Base-by-base conservation (phyloP, 2,888 invertebrate genomes). In the Meteorus colon region DNA sequence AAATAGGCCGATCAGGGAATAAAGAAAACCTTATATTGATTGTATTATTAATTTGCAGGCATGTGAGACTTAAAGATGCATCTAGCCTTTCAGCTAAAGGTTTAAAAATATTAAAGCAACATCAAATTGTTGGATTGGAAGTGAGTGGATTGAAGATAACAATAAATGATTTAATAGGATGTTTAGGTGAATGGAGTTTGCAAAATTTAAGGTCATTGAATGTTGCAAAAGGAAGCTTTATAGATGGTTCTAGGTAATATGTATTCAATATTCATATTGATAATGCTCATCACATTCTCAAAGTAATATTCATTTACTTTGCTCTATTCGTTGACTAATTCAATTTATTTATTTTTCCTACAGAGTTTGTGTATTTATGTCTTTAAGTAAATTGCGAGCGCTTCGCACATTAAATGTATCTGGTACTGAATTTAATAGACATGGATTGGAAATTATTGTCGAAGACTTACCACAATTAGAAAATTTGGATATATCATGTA, bases 401-500 rank as follows among this genome's bases (percentile, higher is more conserved):
- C 87, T 94, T 72, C 92, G 90, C 77, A 90, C 89, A 73, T 88
- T 94, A 65, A 93, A 94, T 88, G 92, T 94, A 4, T 92, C 94
- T 76, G 91, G 92, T 82, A 94, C 94, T n/a, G 93, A 94, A 84
- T 92, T 94, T 84, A 94, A 93, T 86, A 92, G 92, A 80, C 92
- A 92, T 82, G 92, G 92, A 29, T 90, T 94, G 78, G 92, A 93
- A 82, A 92, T 94, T 79, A 91, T 94, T 71, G 92, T 93, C 76
- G 92, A 93, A 81, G 93, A 94, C 88, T 90, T 94, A 78, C 92
- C 91, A 62, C 89, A 90, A 75, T 87, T 95, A 78, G 93, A 94
- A 85, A 92, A 90, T 82, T 86, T 95, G 72, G 93, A 95, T 85
- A 93, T 95, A 80, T 94, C 94, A 19, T 91, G 91, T 76, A 94